phyloP scores from a whole-genome alignment of 1,140 invertebrate species.

The Heliothis virescens region DNA sequence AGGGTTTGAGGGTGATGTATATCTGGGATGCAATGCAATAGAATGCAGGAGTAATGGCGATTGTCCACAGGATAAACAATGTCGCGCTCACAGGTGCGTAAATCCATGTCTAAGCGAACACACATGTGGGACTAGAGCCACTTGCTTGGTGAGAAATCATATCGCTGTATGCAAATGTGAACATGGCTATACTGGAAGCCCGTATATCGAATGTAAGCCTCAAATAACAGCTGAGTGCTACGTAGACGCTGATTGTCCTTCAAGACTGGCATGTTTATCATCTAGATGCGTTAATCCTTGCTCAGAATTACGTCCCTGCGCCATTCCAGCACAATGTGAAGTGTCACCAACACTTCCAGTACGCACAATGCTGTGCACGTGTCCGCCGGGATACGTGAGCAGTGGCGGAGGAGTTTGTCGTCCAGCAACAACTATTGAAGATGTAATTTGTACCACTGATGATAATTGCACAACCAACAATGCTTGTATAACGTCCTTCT shows the following conservation, averaged over 20 bases:
- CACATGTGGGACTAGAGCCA: slow-evolving; percentile 91
- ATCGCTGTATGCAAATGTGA: slow-evolving; percentile 94
- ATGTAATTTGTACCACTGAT: slow-evolving; percentile 90
- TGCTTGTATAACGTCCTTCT: slow-evolving; percentile 92
- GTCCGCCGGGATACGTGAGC: slow-evolving; percentile 95
- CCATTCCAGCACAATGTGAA: slow-evolving; percentile 92
- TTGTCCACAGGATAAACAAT: slow-evolving; percentile 94
- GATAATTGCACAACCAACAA: slow-evolving; percentile 91
- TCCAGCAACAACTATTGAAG: slow-evolving; percentile 88
- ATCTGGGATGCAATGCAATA: slow-evolving; percentile 91
- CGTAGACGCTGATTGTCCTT: slow-evolving; percentile 93
- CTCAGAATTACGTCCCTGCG: slow-evolving; percentile 91
- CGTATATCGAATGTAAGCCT: slow-evolving; percentile 91
- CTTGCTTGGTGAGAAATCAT: slow-evolving; percentile 94
- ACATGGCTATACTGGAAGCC: slow-evolving; percentile 90
- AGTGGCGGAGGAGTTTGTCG: slow-evolving; percentile 93
- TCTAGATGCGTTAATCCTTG: slow-evolving; percentile 95
- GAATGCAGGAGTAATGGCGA: slow-evolving; percentile 96
- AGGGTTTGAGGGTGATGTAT: slow-evolving; percentile 93
- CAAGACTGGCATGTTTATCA: slow-evolving; percentile 92
- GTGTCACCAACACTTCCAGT: slow-evolving; percentile 93
- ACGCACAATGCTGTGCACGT: slow-evolving; percentile 95
- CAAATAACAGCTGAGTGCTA: slow-evolving; percentile 92
- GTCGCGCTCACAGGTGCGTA: slow-evolving; percentile 94
- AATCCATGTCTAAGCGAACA: slow-evolving; percentile 93